Percentiles rank a stretch among this genome's conserved stretches.
Evolutionary conservation across 1,140 invertebrate genomes (phyloP).

Genomic region (Anadara kagoshimensis): DNA sequence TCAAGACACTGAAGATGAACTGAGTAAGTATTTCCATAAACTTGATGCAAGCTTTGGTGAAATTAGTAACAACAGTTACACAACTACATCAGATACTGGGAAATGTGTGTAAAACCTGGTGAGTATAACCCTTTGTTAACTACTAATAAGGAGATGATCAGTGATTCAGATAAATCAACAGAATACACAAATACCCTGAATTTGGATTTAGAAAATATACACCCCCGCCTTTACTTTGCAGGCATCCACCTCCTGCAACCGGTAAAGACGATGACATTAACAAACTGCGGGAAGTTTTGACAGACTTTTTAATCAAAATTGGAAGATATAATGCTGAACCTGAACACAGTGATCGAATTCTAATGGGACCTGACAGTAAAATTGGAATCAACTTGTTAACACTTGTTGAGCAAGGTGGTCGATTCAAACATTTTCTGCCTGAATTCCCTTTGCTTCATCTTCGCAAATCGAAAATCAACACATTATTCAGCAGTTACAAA

Average conservation of each 20-base stretch:
- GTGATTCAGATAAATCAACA: neutral
- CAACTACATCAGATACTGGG: too few relatives aligned
- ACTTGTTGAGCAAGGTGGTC: neutral
- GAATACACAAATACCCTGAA: neutral
- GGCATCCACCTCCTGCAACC: constrained; percentile 2
- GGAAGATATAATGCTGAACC: neutral
- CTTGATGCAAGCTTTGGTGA: too few relatives aligned
- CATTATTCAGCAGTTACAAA: constrained; percentile 30
- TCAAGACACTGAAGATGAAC: too few relatives aligned
- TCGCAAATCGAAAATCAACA: constrained; percentile 32
- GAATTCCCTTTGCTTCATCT: constrained; percentile 35
- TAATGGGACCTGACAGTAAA: constrained; percentile 32
- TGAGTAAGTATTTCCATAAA: too few relatives aligned
- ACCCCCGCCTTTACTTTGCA: neutral
- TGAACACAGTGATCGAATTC: constrained; percentile 8
- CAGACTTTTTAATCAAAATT: neutral
- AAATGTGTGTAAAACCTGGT: too few relatives aligned
- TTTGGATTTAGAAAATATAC: neutral
- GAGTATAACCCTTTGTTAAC: too few relatives aligned
- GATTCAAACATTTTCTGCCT: constrained; percentile 28
- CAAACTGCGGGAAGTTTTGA: neutral
- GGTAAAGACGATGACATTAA: constrained; percentile 1
- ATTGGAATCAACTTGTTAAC: constrained; percentile 18
- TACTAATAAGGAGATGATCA: too few relatives aligned
- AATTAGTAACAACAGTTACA: too few relatives aligned